Evolutionary conservation across 2,888 invertebrate species (phyloP).

Genomic region (Eremobia ochroleuca): DNA sequence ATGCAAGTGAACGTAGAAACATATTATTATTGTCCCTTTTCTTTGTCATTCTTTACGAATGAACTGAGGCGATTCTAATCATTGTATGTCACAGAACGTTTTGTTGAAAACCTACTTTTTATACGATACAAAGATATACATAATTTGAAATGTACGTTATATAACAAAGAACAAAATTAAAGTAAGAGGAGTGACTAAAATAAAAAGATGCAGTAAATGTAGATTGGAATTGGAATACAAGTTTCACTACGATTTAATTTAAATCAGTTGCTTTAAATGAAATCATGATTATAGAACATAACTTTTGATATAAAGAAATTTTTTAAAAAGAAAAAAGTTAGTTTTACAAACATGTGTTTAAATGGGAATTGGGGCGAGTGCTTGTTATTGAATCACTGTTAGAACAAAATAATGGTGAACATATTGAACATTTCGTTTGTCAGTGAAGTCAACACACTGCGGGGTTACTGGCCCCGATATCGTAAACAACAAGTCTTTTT

Average conservation of each 20-base stretch:
- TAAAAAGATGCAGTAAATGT: slow-evolving; percentile 13
- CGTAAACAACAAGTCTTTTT: slow-evolving; percentile 77
- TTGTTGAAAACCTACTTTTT: slow-evolving; percentile 10
- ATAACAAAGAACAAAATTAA: slow-evolving; percentile 46
- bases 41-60: slow-evolving; percentile 34
- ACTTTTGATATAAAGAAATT: too few relatives aligned
- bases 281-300: slow-evolving; percentile 5
- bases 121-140: not conserved
- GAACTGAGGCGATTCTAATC: slow-evolving; percentile 20
- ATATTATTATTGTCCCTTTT: slow-evolving; percentile 32
- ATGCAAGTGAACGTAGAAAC: slow-evolving; percentile 31
- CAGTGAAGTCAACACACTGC: slow-evolving; percentile 54
- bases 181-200: slow-evolving; percentile 30
- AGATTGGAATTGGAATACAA: slow-evolving; percentile 1
- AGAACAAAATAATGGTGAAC: slow-evolving; percentile 46
- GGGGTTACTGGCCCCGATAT: slow-evolving; percentile 78
- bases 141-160: slow-evolving; percentile 23
- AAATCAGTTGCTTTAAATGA: not conserved
- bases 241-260: slow-evolving; percentile 28
- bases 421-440: slow-evolving; percentile 48
- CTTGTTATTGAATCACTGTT: slow-evolving; percentile 37
- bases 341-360: slow-evolving; percentile 42
- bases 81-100: not conserved
- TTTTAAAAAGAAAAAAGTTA: too few relatives aligned
- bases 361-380: slow-evolving; percentile 43